These are phyloP conservation scores for Eupithecia exiguata DNA, from an alignment of 2,888 invertebrate genomes.

Conservation along the genomic window DNA sequence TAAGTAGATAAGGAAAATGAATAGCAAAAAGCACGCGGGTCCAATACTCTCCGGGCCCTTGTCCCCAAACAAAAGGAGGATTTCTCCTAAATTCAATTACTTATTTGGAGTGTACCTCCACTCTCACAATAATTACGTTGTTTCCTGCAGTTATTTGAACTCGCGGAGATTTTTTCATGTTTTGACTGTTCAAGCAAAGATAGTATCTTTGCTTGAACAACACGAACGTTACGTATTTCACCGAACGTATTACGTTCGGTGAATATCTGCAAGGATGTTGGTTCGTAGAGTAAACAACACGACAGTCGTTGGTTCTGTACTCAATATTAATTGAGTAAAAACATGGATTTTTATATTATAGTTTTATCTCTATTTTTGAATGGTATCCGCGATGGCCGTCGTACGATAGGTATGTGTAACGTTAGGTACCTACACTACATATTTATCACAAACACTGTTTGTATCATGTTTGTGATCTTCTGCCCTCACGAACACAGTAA, in stretches of 20 bases:
- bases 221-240: too few relatives aligned
- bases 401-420: too few relatives aligned
- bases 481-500: background rate
- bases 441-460: background rate
- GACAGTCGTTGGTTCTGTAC: too few relatives aligned
- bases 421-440: too few relatives aligned
- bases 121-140: slow-evolving; percentile 3
- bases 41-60: background rate
- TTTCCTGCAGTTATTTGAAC: background rate
- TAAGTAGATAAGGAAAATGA: slow-evolving; percentile 6
- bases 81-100: slow-evolving; percentile 13
- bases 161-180: background rate
- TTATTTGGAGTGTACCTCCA: slow-evolving; percentile 12
- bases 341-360: too few relatives aligned
- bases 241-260: background rate
- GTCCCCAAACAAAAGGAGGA: background rate
- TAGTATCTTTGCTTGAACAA: too few relatives aligned
- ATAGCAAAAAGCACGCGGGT: slow-evolving; percentile 10
- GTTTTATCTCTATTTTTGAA: too few relatives aligned
- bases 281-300: too few relatives aligned
- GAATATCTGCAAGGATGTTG: too few relatives aligned
- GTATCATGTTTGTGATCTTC: background rate
- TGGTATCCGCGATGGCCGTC: too few relatives aligned
- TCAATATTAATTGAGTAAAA: too few relatives aligned
- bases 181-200: background rate